A percentile compares a stretch with the other conserved stretches of the same genome.
Evolutionary conservation across 2,797 vertebrate species (phyloP).

Genomic region (Acrossocheilus wenchowensis): DNA sequence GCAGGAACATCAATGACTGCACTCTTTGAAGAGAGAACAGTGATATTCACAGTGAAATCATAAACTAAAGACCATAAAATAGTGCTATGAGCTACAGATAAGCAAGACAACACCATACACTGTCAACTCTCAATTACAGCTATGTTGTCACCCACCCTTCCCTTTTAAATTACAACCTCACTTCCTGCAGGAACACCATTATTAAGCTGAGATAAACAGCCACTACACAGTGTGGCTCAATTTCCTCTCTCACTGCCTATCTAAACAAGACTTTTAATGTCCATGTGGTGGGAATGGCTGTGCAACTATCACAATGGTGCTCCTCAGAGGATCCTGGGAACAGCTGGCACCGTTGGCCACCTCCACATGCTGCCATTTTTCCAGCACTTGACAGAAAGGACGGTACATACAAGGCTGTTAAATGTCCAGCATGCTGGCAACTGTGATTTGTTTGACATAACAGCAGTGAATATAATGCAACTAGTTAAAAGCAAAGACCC

Average conservation of each 20-base stretch:
- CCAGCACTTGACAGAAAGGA: constrained; percentile 10
- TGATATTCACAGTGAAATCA: constrained; percentile 11
- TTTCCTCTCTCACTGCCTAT: constrained; percentile 35
- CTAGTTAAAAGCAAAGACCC: constrained; percentile 40
- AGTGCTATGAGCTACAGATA: background rate
- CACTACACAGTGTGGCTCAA: constrained; percentile 41
- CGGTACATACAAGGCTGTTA: constrained; percentile 31
- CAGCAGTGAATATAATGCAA: constrained; percentile 15
- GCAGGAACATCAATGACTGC: background rate
- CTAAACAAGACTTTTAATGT: constrained; percentile 31
- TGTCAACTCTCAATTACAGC: constrained; percentile 31
- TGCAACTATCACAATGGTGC: background rate
- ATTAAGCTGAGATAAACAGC: constrained; percentile 59
- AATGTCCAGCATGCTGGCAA: constrained; percentile 38
- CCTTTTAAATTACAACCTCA: constrained; percentile 43
- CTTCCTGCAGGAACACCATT: constrained; percentile 49
- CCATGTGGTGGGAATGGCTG: constrained; percentile 2
- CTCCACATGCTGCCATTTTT: constrained; percentile 42
- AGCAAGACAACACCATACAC: background rate
- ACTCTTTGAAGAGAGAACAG: background rate
- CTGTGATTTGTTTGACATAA: constrained; percentile 49
- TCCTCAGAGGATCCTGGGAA: constrained; percentile 27
- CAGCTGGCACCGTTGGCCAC: constrained; percentile 31
- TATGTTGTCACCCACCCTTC: constrained; percentile 12
- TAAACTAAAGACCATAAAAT: background rate